Percentiles rank a stretch among this genome's conserved stretches.
Evolutionary conservation across 2,797 vertebrate genomes (phyloP).

Genomic region (Danio choprae): DNA sequence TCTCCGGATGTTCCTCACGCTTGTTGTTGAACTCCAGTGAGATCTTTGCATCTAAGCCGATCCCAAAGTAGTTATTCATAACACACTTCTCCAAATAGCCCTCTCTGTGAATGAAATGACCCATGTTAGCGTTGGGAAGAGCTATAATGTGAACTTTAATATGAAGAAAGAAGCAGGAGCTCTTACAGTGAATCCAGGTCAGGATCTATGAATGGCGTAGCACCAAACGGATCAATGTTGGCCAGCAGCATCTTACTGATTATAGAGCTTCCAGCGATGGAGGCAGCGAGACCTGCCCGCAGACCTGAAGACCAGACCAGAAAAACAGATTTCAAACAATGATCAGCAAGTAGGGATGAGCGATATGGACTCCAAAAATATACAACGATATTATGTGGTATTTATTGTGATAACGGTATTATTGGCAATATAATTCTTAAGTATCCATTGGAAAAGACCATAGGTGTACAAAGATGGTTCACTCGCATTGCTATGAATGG

Average conservation of each 20-base stretch:
- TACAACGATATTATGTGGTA: too few species aligned
- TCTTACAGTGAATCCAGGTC: slow-evolving; percentile 96
- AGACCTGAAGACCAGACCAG: slow-evolving; percentile 80
- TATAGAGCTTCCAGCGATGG: slow-evolving; percentile 98
- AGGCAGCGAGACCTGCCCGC: slow-evolving; percentile 94
- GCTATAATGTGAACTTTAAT: background rate
- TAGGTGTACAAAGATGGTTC: too few species aligned
- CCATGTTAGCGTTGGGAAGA: background rate
- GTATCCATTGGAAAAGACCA: too few species aligned
- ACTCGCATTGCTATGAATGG: too few species aligned
- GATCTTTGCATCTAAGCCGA: slow-evolving; percentile 98
- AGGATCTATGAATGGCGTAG: slow-evolving; percentile 96
- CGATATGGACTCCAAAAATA: too few species aligned
- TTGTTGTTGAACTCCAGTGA: slow-evolving; percentile 99
- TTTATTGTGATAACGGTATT: too few species aligned
- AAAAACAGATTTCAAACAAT: background rate
- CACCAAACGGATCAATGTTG: slow-evolving; percentile 96
- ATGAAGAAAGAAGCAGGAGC: slow-evolving; percentile 15
- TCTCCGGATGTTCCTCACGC: slow-evolving; percentile 96
- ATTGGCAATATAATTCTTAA: too few species aligned
- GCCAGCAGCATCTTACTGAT: slow-evolving; percentile 99
- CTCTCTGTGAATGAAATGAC: slow-evolving; percentile 80
- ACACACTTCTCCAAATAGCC: slow-evolving; percentile 98
- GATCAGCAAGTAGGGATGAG: background rate
- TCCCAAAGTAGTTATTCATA: slow-evolving; percentile 99